Evolutionary conservation across 2,113 vertebrate species (phyloP).

Genomic region (Rhombomys opimus): DNA sequence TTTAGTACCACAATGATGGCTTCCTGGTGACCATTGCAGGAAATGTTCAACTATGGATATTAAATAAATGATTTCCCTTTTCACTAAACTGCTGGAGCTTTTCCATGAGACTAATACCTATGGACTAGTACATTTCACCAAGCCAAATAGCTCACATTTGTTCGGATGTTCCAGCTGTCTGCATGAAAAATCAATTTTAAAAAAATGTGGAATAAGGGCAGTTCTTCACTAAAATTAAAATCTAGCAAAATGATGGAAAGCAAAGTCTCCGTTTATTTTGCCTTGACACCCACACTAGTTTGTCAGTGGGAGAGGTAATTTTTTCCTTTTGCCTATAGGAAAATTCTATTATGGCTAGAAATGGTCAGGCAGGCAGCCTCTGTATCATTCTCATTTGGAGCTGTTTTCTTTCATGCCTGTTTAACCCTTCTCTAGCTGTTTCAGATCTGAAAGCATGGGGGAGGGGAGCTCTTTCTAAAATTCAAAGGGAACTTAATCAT

Average conservation of each 20-base stretch:
- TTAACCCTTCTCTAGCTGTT: neutral
- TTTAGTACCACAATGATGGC: neutral
- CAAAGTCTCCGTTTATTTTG: neutral
- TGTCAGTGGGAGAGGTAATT: neutral
- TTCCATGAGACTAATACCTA: constrained; percentile 2
- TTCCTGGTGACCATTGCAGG: neutral
- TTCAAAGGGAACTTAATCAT: neutral
- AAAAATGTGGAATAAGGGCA: constrained; percentile 24
- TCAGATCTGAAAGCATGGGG: neutral
- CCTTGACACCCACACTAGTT: neutral
- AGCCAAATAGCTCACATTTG: neutral
- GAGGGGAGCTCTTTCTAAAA: neutral
- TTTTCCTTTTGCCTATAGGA: neutral
- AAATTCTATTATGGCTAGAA: neutral
- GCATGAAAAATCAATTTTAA: constrained; percentile 48
- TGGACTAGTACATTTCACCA: constrained; percentile 26
- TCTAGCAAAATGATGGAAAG: neutral
- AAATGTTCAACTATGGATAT: neutral
- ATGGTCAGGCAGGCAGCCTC: neutral
- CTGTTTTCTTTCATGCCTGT: neutral
- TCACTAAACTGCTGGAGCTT: neutral
- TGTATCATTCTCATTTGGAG: neutral
- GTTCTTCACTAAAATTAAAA: constrained; percentile 48
- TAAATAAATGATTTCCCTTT: neutral
- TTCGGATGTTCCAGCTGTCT: constrained; percentile 57